These are phyloP conservation scores for Macaca fascicularis DNA, from an alignment of 2,113 vertebrate genomes.

Conservation along the genomic window DNA sequence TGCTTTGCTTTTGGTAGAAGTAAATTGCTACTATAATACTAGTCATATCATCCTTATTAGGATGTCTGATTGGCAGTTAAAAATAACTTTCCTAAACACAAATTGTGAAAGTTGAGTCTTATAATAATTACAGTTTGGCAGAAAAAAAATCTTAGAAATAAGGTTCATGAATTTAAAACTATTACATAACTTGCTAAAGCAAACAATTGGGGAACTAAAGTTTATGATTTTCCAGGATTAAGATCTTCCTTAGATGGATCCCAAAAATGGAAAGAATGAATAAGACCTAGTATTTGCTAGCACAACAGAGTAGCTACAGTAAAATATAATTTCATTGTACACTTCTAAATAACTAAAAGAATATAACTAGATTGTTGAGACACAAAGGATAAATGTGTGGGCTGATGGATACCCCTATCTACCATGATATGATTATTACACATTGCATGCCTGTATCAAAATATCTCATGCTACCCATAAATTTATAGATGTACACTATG, in stretches of 20 bases:
- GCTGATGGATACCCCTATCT: too few relatives aligned
- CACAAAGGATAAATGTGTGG: too few relatives aligned
- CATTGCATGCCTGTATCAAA: too few relatives aligned
- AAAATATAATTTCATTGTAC: too few relatives aligned
- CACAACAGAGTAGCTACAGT: too few relatives aligned
- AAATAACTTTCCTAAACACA: constrained; percentile 28
- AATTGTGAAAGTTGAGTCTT: neutral
- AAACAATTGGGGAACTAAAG: neutral
- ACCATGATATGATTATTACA: too few relatives aligned
- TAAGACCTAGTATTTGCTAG: too few relatives aligned
- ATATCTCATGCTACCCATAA: too few relatives aligned
- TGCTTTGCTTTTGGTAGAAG: constrained; percentile 21
- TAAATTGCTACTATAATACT: constrained; percentile 4
- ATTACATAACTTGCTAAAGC: neutral
- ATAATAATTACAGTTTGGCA: neutral
- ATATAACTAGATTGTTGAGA: too few relatives aligned
- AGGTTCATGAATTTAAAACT: neutral
- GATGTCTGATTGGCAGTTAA: neutral
- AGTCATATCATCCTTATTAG: neutral
- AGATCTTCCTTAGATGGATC: neutral
- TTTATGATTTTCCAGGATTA: neutral
- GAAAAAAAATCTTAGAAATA: neutral
- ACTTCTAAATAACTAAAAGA: too few relatives aligned
- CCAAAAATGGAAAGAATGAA: too few relatives aligned
- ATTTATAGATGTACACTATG: too few relatives aligned